Evolutionary conservation across 2,797 vertebrate genomes (phyloP).

Genomic region (Onychomys torridus): DNA sequence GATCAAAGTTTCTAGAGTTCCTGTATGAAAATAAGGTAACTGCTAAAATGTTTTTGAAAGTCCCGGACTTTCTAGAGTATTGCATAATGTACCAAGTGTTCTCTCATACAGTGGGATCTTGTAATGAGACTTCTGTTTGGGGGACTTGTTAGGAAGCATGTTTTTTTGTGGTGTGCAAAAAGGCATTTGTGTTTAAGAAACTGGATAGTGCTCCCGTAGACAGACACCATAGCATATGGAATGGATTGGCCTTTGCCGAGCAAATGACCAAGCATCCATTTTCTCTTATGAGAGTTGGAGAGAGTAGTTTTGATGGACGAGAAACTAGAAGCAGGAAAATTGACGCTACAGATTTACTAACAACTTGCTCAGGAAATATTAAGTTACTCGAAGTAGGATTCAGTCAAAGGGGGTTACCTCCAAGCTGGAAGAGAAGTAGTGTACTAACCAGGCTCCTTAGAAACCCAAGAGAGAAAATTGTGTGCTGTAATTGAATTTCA

Average conservation of each 20-base stretch:
- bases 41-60: background rate
- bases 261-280: background rate
- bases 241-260: background rate
- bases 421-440: background rate
- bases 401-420: background rate
- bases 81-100: background rate
- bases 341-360: background rate
- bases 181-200: slow-evolving; percentile 4
- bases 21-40: background rate
- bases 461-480: background rate
- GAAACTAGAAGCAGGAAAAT: background rate
- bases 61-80: background rate
- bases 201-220: background rate
- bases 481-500: background rate
- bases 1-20: background rate
- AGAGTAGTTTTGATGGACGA: background rate
- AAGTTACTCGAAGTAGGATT: background rate
- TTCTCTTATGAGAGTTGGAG: background rate
- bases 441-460: background rate
- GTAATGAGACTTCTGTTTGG: background rate
- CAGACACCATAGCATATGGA: background rate
- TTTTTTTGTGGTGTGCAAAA: background rate
- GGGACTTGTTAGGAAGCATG: background rate
- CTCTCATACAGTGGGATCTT: background rate
- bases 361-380: background rate